These are phyloP conservation scores for Lithodes maja DNA, from an alignment of 2,888 invertebrate species.

Conservation along the genomic window DNA sequence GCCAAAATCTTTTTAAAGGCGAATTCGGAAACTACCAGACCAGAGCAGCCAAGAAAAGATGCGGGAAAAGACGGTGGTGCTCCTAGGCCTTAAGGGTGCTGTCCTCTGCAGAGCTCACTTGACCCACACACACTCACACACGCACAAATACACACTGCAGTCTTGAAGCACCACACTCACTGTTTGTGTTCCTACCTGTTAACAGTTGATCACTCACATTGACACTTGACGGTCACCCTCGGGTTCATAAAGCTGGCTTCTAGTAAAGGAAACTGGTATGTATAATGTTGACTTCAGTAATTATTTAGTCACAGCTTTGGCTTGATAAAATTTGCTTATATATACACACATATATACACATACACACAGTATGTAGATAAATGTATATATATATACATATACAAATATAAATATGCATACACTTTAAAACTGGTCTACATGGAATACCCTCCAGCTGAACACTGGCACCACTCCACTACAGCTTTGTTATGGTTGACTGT, in stretches of 20 bases:
- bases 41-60: too few relatives aligned
- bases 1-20: too few relatives aligned
- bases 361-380: constrained; percentile 26
- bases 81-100: constrained; percentile 37
- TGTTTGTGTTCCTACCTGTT: constrained; percentile 46
- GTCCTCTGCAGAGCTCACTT: constrained; percentile 44
- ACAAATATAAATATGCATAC: constrained; percentile 28
- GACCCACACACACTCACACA: constrained; percentile 35
- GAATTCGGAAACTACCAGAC: too few relatives aligned
- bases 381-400: constrained; percentile 40
- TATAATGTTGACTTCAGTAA: constrained; percentile 51
- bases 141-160: constrained; percentile 33
- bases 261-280: constrained; percentile 40
- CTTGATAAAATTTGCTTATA: constrained; percentile 50
- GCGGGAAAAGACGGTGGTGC: too few relatives aligned
- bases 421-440: constrained; percentile 48
- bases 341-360: constrained; percentile 44
- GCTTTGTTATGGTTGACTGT: constrained; percentile 24
- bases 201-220: constrained; percentile 24
- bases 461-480: constrained; percentile 54
- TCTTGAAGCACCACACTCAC: constrained; percentile 54
- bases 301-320: constrained; percentile 59
- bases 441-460: constrained; percentile 62
- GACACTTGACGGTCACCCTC: constrained; percentile 39
- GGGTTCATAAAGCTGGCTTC: constrained; percentile 35